Base-by-base conservation (phyloP, 2,113 vertebrate species). In the Nycticryphes semicollaris region DNA sequence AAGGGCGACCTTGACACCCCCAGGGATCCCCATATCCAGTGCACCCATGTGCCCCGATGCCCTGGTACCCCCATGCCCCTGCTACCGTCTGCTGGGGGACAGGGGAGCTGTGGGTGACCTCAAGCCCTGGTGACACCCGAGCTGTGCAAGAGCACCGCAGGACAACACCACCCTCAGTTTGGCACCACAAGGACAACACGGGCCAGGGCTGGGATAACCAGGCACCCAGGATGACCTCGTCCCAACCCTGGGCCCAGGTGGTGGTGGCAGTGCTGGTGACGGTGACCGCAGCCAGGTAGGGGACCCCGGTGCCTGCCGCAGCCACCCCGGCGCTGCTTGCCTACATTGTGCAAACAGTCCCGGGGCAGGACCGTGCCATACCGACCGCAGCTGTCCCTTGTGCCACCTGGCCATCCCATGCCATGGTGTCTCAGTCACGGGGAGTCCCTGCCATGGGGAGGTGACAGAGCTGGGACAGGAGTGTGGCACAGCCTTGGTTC, bases 91-190 rank as follows among this genome's bases (percentile, higher is more conserved):
- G 12, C 17, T 6, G 10, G 50, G 51, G 60, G 6, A 8, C 23
- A 7, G 15, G 23, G 30, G 18, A 12, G 28, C 14, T 14, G 30
- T 4, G 39, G 11, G 73, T 18, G 59, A 16, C 54, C 53, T 27
- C 12, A 2, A 8, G 12, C 9, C 43, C 37, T 5, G 1, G 54
- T 39, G n/a, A 41, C 0, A 0, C 56, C 37, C 50, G 30, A 53
- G 27, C 57, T 24, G 23, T 35, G 68, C 82, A 4, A 1, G 39
- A 53, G 62, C 4, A 12, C 53, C 2, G 1, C 68, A 17, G 48
- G 14, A 35, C 35, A 50, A 6, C 3, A 1, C 4, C 2, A 1
- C 4, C 66, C 20, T 33, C 33, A 2, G 0, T n/a, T 41, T 0
- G 0, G 37, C 51, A 18, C 37, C 2, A 2, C 3, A 2, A 77